Evolutionary conservation across 2,888 invertebrate species (phyloP), one percentile per base, ranked within the genome.

Genomic region (Seira ritae): DNA sequence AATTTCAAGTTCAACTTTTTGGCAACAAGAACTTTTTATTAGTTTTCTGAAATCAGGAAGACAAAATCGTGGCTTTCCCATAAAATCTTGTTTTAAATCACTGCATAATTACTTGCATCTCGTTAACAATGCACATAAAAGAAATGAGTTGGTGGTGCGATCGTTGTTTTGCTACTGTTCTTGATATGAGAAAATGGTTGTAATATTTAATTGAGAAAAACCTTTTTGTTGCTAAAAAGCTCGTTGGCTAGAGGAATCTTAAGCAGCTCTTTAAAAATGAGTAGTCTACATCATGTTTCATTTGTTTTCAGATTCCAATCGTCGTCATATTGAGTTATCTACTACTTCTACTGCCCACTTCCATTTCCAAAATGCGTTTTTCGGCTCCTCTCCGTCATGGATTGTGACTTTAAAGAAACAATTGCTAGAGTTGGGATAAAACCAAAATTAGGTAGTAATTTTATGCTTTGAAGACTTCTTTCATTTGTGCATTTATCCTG

Each of bases 21-120:
- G 31, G 31, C 31, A 31, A 31, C 3, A 8, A 8, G 31, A 31
- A 8, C 31, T 76, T 22, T 75, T 67, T 75, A 15, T 55, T 6
- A n/a, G 12, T 55, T 55, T 55, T 55, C 17, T 12, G 3, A 74
- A 80, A n/a, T 81, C 72, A 81, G 71, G 67, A 76, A 76, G 81
- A 81, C 76, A 76, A 76, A 72, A 76, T 81, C 81, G 74, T 80
- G 81, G 81, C 75, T 81, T 81, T 60, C 71, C 81, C 75, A 81
- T 81, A 75, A 81, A 81, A 81, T n/a, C 76, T 81, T 81, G 81
- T 81, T 71, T 75, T 55, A 74, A 71, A 42, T 70, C 75, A 66
- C 67, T 76, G 76, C 81, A 81, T 81, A 81, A 81, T 81, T 81
- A 81, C 81, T 76, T 55, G 55, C 55, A 42, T 20, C 76, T 31